phyloP scores from a whole-genome alignment of 2,797 vertebrate species.

The Bradypodion pumilum region DNA sequence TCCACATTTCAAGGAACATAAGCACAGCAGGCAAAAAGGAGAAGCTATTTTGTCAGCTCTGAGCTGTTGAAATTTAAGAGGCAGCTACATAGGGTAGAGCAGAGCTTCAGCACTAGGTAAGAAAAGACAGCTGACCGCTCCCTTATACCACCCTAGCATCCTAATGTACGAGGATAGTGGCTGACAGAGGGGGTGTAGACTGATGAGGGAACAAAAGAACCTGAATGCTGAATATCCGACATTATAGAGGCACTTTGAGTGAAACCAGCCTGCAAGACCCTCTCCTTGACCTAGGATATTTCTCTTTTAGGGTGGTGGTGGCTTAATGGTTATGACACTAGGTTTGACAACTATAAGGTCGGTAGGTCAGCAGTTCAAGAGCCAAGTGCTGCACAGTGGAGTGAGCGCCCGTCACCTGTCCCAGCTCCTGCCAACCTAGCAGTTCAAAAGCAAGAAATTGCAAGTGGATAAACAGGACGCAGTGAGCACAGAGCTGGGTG shows the following conservation, averaged over 20 bases:
- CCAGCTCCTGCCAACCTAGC: too few relatives aligned
- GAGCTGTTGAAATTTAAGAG: background rate
- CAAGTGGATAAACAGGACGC: too few relatives aligned
- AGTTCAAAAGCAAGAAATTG: too few relatives aligned
- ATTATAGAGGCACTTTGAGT: background rate
- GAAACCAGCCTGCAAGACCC: background rate
- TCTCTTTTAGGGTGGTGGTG: too few relatives aligned
- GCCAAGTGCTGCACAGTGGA: too few relatives aligned
- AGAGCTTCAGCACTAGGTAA: background rate
- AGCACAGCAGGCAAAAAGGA: background rate
- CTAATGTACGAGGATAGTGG: background rate
- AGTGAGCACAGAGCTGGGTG: too few relatives aligned
- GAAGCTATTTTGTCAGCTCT: background rate
- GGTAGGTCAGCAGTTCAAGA: too few relatives aligned
- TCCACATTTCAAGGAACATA: conserved; percentile 17
- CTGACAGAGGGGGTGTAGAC: background rate
- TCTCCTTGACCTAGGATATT: background rate
- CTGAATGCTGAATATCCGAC: background rate
- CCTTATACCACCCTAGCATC: background rate
- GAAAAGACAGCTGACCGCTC: background rate
- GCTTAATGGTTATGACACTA: too few relatives aligned
- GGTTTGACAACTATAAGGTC: too few relatives aligned
- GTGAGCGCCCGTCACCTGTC: too few relatives aligned
- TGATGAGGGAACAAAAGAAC: background rate
- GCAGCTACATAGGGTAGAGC: background rate